These are phyloP conservation scores for Idaea dimidiata DNA, from an alignment of 2,888 invertebrate genomes.

Conservation along the genomic window DNA sequence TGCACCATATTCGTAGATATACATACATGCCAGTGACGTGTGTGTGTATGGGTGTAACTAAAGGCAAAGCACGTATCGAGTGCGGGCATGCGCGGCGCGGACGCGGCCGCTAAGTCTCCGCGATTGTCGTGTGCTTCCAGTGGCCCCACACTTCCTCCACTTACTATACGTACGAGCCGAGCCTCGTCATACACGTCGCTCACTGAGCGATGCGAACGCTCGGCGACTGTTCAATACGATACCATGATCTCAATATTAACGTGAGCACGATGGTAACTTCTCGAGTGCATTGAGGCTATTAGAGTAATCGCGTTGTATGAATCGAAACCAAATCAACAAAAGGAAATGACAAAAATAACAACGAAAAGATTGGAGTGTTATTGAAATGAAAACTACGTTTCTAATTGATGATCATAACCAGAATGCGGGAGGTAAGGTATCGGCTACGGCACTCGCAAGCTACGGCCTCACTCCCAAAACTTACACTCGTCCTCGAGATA, in stretches of 20 bases:
- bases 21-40: slow-evolving; percentile 44
- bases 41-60: slow-evolving; percentile 39
- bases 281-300: slow-evolving; percentile 74
- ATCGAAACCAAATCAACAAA: slow-evolving; percentile 67
- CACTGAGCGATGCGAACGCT: slow-evolving; percentile 5
- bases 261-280: slow-evolving; percentile 62
- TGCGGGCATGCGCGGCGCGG: slow-evolving; percentile 36
- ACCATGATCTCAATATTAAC: slow-evolving; percentile 39
- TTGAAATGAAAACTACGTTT: slow-evolving; percentile 80
- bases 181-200: slow-evolving; percentile 14
- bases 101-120: slow-evolving; percentile 38
- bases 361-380: slow-evolving; percentile 76
- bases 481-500: slow-evolving; percentile 94
- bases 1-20: slow-evolving; percentile 36
- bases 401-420: slow-evolving; percentile 82
- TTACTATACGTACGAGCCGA: slow-evolving; percentile 23
- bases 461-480: slow-evolving; percentile 83
- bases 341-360: slow-evolving; percentile 70
- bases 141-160: slow-evolving; percentile 50
- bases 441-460: slow-evolving; percentile 84
- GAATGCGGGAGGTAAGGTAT: slow-evolving; percentile 82
- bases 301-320: slow-evolving; percentile 73
- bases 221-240: slow-evolving; percentile 9
- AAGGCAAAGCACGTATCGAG: slow-evolving; percentile 49
- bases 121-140: slow-evolving; percentile 75